Base-by-base conservation (phyloP, 2,888 invertebrate genomes). In the Sussaba pulchella region DNA sequence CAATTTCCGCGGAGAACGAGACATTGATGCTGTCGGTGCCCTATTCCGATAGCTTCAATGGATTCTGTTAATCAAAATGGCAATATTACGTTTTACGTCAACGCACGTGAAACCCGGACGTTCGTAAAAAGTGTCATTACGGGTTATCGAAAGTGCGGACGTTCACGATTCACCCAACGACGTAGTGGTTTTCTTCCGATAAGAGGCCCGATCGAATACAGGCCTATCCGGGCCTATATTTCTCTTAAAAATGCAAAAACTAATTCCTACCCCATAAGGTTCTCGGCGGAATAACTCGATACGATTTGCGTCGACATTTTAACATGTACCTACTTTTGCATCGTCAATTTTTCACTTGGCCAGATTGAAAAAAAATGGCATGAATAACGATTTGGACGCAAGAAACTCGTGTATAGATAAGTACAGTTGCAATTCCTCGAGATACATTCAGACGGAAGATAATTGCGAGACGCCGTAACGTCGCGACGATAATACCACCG, bases 1-100 rank as follows among this genome's bases (percentile, higher is more conserved):
- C 66, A 66, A 57, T 74, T 66, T 47, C 31, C 39, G 54, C 9
- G 19, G 24, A 19, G 45, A 31, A 36, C 14, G 43, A 39, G 47
- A 61, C 36, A 21, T 31, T 26, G 17, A 59, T 31, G 47, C 12
- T 50, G 36, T n/a, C n/a, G n/a, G n/a, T n/a, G n/a, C n/a, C 12
- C 19, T 66, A 21, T 50, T 50, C 21, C 36, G 39, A 3, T 21
- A 26, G 26, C 36, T 36, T 17, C 59, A 10, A 39, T 26, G 19
- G n/a, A 54, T 26, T 54, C 52, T n/a, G 12, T 54, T 26, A 54
- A n/a, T 26, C 52, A 26, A 54, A 54, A n/a, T 24, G 9, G 5
- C n/a, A 26, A 54, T 54, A 26, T 54, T 54, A 26, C 52, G n/a
- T 54, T 14, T n/a, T n/a, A n/a, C n/a, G n/a, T n/a, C n/a, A n/a